phyloP scores from a whole-genome alignment of 1,140 invertebrate genomes.

The Euglossa dilemma region DNA sequence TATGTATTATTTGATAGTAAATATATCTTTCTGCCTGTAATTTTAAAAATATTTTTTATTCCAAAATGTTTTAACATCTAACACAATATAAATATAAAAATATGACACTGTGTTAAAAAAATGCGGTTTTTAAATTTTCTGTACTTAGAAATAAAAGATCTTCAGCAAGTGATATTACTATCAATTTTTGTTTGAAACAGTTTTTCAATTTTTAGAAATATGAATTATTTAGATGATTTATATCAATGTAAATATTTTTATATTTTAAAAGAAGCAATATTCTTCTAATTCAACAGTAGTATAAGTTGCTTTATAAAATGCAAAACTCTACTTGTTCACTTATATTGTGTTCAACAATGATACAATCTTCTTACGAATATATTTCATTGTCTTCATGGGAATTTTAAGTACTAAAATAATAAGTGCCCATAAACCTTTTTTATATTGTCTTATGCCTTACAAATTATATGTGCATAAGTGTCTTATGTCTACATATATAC shows the following conservation, averaged over 20 bases:
- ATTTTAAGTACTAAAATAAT: conserved; percentile 35
- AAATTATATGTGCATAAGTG: conserved; percentile 61
- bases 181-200: background rate
- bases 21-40: background rate
- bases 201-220: background rate
- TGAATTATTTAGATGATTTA: background rate
- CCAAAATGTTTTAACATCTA: background rate
- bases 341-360: conserved; percentile 8
- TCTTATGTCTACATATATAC: conserved; percentile 36
- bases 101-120: conserved; percentile 7
- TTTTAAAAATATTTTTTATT: conserved; percentile 11
- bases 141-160: background rate
- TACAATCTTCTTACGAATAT: conserved; percentile 3
- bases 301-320: conserved; percentile 18
- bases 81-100: conserved; percentile 32
- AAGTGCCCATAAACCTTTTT: conserved; percentile 38
- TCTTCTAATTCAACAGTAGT: conserved; percentile 1
- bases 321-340: background rate
- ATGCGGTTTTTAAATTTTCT: background rate
- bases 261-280: background rate
- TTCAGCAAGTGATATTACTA: background rate
- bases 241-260: conserved; percentile 1
- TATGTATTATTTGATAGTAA: background rate
- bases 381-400: background rate
- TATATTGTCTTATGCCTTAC: conserved; percentile 68